These are phyloP conservation scores for Lagenorhynchus albirostris DNA, from an alignment of 2,113 vertebrate genomes.

Conservation along the genomic window DNA sequence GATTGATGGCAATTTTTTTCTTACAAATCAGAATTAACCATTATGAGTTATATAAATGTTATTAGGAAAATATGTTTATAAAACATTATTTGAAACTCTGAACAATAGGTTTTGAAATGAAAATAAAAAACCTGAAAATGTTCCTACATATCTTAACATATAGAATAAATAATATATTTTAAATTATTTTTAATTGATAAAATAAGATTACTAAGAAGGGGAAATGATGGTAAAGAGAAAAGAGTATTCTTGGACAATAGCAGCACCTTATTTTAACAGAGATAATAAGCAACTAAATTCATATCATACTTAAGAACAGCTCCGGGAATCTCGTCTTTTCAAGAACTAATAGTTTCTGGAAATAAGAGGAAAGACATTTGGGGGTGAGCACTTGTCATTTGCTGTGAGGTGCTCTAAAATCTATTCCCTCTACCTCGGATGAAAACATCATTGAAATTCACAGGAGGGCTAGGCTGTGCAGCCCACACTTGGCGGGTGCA, in stretches of 20 bases:
- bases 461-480: neutral
- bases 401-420: neutral
- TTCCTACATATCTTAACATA: neutral
- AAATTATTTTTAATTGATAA: neutral
- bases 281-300: conserved; percentile 17
- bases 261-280: neutral
- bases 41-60: neutral
- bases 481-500: neutral
- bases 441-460: conserved; percentile 17
- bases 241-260: neutral
- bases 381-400: neutral
- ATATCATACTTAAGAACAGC: neutral
- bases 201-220: neutral
- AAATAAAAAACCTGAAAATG: neutral
- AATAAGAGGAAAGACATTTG: neutral
- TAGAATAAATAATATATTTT: neutral
- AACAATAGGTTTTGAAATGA: neutral
- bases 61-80: conserved; percentile 1
- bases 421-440: neutral
- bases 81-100: conserved; percentile 21
- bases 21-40: neutral
- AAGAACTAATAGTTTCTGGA: neutral
- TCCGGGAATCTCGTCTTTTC: neutral
- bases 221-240: neutral
- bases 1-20: neutral